Percentiles rank a stretch among this genome's conserved stretches.
These are phyloP conservation scores for Parapsyche elsis DNA, from an alignment of 1,140 invertebrate species.

Conservation along the genomic window DNA sequence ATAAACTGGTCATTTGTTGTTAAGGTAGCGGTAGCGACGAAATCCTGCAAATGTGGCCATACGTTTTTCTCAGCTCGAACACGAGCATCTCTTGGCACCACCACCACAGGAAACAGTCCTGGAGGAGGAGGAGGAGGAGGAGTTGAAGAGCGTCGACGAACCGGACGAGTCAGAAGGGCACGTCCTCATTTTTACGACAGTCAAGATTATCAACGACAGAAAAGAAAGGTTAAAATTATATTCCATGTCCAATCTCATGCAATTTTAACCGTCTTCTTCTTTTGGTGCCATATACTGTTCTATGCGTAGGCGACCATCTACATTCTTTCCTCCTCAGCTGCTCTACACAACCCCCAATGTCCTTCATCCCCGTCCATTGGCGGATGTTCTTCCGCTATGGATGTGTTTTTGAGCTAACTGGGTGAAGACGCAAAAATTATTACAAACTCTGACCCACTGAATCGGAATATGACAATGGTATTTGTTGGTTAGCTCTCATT, in stretches of 20 bases:
- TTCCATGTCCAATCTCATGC: no score
- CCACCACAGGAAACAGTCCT: conserved; percentile 51
- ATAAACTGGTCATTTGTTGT: conserved; percentile 50
- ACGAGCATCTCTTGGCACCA: conserved; percentile 62
- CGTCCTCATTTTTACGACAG: conserved; percentile 88
- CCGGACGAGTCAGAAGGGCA: conserved; percentile 78
- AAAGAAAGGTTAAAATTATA: conserved; percentile 70
- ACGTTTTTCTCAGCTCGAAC: conserved; percentile 77
- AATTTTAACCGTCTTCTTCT: no score
- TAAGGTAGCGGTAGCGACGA: conserved; percentile 83
- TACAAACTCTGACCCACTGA: no score
- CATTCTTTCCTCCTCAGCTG: no score
- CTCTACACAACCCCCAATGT: no score
- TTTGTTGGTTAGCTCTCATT: no score
- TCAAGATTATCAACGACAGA: conserved; percentile 79
- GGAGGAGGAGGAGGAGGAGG: conserved; percentile 56
- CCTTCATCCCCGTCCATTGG: no score
- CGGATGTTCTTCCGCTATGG: no score
- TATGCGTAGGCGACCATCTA: no score
- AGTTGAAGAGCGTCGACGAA: conserved; percentile 71
- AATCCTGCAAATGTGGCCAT: conserved; percentile 82
- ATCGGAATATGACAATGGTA: no score
- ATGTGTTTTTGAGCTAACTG: neutral
- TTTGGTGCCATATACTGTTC: no score
- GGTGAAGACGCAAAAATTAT: no score